These are phyloP conservation scores for Hetaerina titia DNA, from an alignment of 2,888 invertebrate genomes.

Conservation along the genomic window DNA sequence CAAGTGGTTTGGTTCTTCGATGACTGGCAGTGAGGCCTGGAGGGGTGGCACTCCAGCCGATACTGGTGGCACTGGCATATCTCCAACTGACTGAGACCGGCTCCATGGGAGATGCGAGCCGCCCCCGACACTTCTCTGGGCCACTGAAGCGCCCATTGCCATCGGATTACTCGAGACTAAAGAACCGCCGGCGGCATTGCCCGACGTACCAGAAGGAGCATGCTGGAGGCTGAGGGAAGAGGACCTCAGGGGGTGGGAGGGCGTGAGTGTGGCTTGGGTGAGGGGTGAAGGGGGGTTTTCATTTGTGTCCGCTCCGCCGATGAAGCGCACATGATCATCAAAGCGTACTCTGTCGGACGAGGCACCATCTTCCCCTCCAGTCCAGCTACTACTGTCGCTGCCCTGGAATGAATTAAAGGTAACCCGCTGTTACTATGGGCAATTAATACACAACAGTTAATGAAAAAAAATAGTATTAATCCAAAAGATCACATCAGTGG, in stretches of 20 bases:
- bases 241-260: slow-evolving; percentile 38
- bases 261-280: slow-evolving; percentile 7
- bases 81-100: slow-evolving; percentile 85
- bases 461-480: no score
- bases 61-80: slow-evolving; percentile 87
- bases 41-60: slow-evolving; percentile 80
- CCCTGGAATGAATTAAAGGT: slow-evolving; percentile 72
- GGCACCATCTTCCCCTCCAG: slow-evolving; percentile 78
- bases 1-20: slow-evolving; percentile 74
- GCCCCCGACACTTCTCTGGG: slow-evolving; percentile 84
- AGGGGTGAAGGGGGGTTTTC: slow-evolving; percentile 37
- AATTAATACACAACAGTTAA: no score
- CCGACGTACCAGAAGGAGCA: slow-evolving; percentile 19
- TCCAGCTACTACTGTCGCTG: slow-evolving; percentile 75
- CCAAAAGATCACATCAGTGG: no score
- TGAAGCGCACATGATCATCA: slow-evolving; percentile 83
- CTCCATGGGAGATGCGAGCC: slow-evolving; percentile 80
- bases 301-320: slow-evolving; percentile 73
- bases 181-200: not conserved
- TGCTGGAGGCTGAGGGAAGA: slow-evolving; percentile 60
- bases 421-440: no score
- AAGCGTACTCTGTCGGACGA: slow-evolving; percentile 81
- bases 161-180: not conserved
- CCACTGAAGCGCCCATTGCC: slow-evolving; percentile 83
- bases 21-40: slow-evolving; percentile 77